These are phyloP conservation scores for Volucella bombylans DNA, from an alignment of 2,888 invertebrate species.

Conservation along the genomic window DNA sequence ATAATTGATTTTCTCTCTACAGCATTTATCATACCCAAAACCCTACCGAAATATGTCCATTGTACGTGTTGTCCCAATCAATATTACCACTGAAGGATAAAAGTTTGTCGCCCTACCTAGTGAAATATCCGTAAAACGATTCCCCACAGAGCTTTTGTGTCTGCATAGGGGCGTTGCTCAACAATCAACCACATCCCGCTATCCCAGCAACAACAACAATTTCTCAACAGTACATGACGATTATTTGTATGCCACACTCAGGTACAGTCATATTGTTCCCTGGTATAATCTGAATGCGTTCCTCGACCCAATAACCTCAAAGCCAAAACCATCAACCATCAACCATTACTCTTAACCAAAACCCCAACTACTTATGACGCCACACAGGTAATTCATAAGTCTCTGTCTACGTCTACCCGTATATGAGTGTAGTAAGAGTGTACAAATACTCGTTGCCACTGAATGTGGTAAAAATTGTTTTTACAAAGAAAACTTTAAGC, in stretches of 20 bases:
- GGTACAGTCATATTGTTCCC: slow-evolving; percentile 26
- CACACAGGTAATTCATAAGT: slow-evolving; percentile 23
- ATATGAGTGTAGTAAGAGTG: slow-evolving; percentile 17
- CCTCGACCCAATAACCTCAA: slow-evolving; percentile 61
- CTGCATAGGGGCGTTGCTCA: slow-evolving; percentile 48
- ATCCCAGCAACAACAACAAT: not conserved
- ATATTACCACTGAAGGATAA: slow-evolving; percentile 26
- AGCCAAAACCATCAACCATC: slow-evolving; percentile 36
- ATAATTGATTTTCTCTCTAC: slow-evolving; percentile 61
- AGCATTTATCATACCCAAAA: slow-evolving; percentile 22
- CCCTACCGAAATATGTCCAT: not conserved
- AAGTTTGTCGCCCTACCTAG: slow-evolving; percentile 31
- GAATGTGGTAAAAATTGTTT: not conserved
- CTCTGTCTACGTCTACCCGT: not conserved
- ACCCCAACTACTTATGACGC: slow-evolving; percentile 43
- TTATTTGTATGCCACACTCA: slow-evolving; percentile 35
- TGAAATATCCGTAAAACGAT: slow-evolving; percentile 20
- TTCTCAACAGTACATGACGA: slow-evolving; percentile 10
- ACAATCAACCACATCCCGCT: not conserved
- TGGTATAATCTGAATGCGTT: slow-evolving; percentile 53
- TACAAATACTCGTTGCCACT: not conserved
- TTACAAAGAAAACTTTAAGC: slow-evolving; percentile 23
- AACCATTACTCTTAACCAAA: slow-evolving; percentile 31
- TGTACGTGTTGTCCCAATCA: slow-evolving; percentile 22
- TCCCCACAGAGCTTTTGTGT: slow-evolving; percentile 13